Percentiles rank a stretch among this genome's conserved stretches.
Conservation (phyloP, 2,888 invertebrate genomes). For the Tyria jacobaeae region DNA sequence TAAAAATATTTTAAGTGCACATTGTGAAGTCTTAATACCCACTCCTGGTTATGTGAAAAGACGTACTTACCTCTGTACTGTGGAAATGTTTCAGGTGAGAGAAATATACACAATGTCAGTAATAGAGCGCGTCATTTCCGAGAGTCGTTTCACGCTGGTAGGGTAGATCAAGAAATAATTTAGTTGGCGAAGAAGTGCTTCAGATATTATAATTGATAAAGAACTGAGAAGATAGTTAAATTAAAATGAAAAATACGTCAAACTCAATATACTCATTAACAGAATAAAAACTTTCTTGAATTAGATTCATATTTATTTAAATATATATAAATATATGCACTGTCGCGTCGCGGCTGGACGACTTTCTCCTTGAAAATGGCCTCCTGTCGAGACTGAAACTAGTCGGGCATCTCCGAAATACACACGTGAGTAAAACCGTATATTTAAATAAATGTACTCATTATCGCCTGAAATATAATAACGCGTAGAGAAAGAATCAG, state of each 20-base stretch:
- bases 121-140: constrained; percentile 54
- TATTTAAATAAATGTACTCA: no score
- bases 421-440: no score
- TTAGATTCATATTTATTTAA: no score
- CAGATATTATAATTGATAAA: constrained; percentile 11
- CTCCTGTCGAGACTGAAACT: no score
- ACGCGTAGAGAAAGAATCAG: no score
- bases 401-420: no score
- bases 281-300: no score
- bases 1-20: not conserved
- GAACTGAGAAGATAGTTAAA: constrained; percentile 1
- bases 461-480: no score
- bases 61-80: not conserved
- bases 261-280: no score
- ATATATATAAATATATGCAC: no score
- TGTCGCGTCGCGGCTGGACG: no score
- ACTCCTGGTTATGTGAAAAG: not conserved
- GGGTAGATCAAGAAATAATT: constrained; percentile 18
- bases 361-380: no score
- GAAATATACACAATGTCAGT: constrained; percentile 49
- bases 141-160: constrained; percentile 36
- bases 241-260: not conserved
- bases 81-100: constrained; percentile 27
- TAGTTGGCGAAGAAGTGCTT: constrained; percentile 9
- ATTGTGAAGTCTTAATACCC: not conserved